Conservation (phyloP, 2,797 vertebrate species). For the Hippocampus kuda region DNA sequence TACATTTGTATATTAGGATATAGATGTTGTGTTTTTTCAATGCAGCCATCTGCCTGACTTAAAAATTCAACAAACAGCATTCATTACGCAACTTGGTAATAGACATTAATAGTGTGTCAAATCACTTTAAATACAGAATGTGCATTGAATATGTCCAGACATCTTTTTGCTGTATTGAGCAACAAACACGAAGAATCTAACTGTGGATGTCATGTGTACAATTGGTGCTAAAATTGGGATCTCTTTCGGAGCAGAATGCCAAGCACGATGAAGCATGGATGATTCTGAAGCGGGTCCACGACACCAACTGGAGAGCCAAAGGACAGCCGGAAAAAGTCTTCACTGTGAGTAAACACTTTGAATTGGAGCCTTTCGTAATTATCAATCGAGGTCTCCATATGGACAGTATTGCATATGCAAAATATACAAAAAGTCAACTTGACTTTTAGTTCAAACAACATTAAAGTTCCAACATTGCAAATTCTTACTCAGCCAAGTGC, state of each 20-base stretch:
- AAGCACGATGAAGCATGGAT: conserved; percentile 98
- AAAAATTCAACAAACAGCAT: not conserved
- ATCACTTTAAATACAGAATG: not conserved
- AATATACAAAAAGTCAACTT: no score
- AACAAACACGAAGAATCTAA: not conserved
- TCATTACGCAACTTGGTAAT: not conserved
- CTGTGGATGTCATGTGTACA: not conserved
- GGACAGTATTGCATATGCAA: not conserved
- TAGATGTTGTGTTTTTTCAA: not conserved
- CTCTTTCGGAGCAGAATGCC: conserved; percentile 68
- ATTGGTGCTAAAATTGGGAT: not conserved
- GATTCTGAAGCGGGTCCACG: conserved; percentile 93
- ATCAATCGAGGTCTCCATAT: not conserved
- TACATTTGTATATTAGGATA: not conserved
- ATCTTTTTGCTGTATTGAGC: not conserved
- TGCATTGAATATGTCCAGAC: not conserved
- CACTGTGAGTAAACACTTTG: conserved; percentile 68
- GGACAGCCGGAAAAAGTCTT: conserved; percentile 90
- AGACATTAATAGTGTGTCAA: not conserved
- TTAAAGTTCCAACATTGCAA: not conserved
- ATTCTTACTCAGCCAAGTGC: no score
- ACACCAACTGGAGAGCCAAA: conserved; percentile 94
- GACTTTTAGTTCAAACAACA: not conserved
- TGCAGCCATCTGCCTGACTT: not conserved
- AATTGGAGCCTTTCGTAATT: no score